Base-by-base conservation (phyloP, 1,140 invertebrate genomes). In the Micrasema minimum region DNA sequence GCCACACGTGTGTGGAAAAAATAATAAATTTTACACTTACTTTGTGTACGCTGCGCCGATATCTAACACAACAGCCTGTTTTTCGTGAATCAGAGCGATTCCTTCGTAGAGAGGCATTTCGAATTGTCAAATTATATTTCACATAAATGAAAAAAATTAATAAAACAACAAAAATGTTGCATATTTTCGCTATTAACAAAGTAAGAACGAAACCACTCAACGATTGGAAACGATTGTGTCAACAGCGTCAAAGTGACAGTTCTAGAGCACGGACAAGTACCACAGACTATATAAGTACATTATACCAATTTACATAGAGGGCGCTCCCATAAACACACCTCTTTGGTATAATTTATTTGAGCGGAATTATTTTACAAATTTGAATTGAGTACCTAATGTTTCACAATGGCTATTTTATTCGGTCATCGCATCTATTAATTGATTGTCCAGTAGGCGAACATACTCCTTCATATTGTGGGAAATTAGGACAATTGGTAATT, bases 31-130 rank as follows among this genome's bases (percentile, higher is more conserved):
- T 48, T 65, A 48, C 45, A 48, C 45, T 87, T 86, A 97, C 95
- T 98, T 98, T 1, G 96, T 98, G 78, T 96, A 98, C 31, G 93
- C 93, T 43, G 88, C 86, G 41, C 97, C 96, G 71, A 99, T 91
- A 80, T 99, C 96, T 66, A 98, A 80, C 1, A 98, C 91, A 0
- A 98, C 91, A 12, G 92, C 89, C 80, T 93, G 90, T 80, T 96
- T 96, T 71, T 97, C 95, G 75, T 90, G 90, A 72, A 91, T 90
- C 66, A 92, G 86, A 22, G 89, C 88, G 66, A 92, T 87, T 26
- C 89, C 89, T 83, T 96, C 94, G 78, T 94, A 96, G 5, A 91
- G 78, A 10, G 89, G 87, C 86, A 91, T 90, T 74, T 45, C 80
- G 10, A 20, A 46, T 23, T 20, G 35, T 57, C n/a, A 14, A 37